Evolutionary conservation across 2,113 vertebrate species (phyloP), one percentile per base, ranked within the genome.

Genomic region (Ascaphus truei): DNA sequence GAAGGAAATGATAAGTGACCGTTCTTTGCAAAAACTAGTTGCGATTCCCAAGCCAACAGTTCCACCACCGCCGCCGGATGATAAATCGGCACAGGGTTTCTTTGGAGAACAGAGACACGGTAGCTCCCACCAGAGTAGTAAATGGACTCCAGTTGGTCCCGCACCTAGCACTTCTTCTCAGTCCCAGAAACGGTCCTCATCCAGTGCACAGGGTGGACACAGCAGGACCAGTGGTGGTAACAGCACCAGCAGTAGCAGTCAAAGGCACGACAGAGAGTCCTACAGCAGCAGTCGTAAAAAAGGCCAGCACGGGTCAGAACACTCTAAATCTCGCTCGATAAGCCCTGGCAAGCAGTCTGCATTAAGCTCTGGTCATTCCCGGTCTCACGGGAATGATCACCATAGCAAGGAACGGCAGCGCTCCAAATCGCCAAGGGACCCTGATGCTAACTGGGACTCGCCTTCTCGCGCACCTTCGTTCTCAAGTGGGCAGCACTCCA

Each of bases 131-230:
- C 95, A 96, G 85, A 92, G 89, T 86, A 93, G 89, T 82, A 99
- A 99, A 88, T 99, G 96, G 96, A 98, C 95, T 80, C 97, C 96
- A 26, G 93, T 98, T 41, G 96, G 94, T 72, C 90, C 96, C 0
- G 92, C 94, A 26, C 84, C 93, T 22, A 88, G 92, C 75, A 90
- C 92, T 80, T 92, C 90, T 77, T 84, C 83, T 0, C 94, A 96
- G 72, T 88, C 92, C 47, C 93, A 94, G 85, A 98, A 98, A 74
- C 92, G 95, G 51, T 93, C 95, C 15, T 84, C 85, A 30, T 74
- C 72, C 6, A 85, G 88, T 67, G 80, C 92, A 31, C 92, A 86
- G 80, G 76, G 91, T 2, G 89, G 90, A 39, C 94, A 96, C 60
- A 59, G 89, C 52, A 77, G 88, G 10, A 66, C 84, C 62, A 80